These are phyloP conservation scores for Phyllotis vaccarum DNA, from an alignment of 2,797 vertebrate genomes.

Conservation along the genomic window DNA sequence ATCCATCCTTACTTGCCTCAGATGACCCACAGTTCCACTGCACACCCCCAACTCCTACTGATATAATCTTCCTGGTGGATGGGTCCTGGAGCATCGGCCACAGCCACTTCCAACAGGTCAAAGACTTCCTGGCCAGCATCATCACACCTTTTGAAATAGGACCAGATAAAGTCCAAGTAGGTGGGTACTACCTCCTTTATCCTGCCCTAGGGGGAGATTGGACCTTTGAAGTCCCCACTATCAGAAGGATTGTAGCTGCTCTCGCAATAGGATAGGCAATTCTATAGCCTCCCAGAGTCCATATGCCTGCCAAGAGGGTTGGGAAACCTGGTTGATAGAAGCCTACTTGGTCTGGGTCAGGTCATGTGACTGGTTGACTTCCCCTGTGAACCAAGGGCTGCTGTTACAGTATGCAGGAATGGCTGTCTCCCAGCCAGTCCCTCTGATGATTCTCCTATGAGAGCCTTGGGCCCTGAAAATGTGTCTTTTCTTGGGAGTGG, in stretches of 20 bases:
- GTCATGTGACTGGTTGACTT: background rate
- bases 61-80: constrained; percentile 94
- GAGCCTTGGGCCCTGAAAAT: background rate
- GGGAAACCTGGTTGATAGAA: background rate
- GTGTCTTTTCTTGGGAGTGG: background rate
- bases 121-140: constrained; percentile 94
- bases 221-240: background rate
- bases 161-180: constrained; percentile 92
- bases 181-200: constrained; percentile 86
- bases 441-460: background rate
- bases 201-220: rapidly evolving
- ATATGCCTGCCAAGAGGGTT: background rate
- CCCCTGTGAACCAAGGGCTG: background rate
- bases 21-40: constrained; percentile 90
- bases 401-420: background rate
- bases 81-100: constrained; percentile 98
- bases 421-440: background rate
- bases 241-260: background rate
- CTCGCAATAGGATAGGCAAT: background rate
- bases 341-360: background rate
- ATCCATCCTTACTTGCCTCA: background rate
- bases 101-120: constrained; percentile 94
- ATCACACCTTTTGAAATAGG: constrained; percentile 93
- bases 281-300: background rate
- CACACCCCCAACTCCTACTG: constrained; percentile 86